Percentiles rank a stretch among this genome's conserved stretches.
Evolutionary conservation across 2,113 vertebrate species (phyloP).

Genomic region (Mastomys natalensis): DNA sequence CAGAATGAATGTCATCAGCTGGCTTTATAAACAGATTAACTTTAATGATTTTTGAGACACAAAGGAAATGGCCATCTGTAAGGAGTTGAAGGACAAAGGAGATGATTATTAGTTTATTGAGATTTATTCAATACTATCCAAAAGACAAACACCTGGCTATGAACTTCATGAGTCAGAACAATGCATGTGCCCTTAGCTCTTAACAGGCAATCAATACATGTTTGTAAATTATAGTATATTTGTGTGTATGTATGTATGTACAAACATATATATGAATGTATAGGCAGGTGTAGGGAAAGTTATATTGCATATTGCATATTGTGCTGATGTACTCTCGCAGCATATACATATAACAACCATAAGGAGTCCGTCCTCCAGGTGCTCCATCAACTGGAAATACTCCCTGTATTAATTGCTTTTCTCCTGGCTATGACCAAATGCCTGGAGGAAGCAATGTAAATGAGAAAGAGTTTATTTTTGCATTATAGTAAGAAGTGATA

Average conservation of each 20-base stretch:
- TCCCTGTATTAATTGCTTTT: not conserved
- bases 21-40: not conserved
- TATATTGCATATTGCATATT: not conserved
- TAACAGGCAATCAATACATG: not conserved
- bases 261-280: not conserved
- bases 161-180: not conserved
- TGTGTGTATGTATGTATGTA: not conserved
- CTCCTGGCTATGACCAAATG: not conserved
- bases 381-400: not conserved
- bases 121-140: not conserved
- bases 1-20: not conserved
- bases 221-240: not conserved
- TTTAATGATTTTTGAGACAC: slow-evolving; percentile 21
- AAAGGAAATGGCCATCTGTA: not conserved
- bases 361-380: not conserved
- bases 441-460: not conserved
- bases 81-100: not conserved
- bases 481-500: not conserved
- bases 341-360: not conserved
- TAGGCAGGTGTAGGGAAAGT: not conserved
- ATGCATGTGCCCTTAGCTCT: not conserved
- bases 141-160: not conserved
- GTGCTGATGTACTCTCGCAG: too few species aligned
- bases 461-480: not conserved
- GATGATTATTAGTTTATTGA: not conserved